Evolutionary conservation across 2,888 invertebrate species (phyloP), one percentile per base, ranked within the genome.

Genomic region (Syritta pipiens): DNA sequence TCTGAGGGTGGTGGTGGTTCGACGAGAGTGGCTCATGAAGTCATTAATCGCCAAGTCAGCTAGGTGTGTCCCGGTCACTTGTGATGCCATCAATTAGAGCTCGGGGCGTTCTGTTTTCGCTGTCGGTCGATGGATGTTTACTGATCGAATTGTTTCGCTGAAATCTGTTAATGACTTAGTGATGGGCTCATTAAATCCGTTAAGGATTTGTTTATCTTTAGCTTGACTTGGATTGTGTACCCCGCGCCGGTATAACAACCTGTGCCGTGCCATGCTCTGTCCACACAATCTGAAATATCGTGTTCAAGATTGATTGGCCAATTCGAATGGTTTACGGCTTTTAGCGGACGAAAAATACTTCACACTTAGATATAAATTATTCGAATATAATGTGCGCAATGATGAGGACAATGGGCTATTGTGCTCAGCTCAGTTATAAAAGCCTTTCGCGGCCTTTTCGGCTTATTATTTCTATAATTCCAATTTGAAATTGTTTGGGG

Each of bases 91-190:
- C 53, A 60, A 60, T 60, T 55, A 32, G 40, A 28, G 42, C 40
- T 32, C 9, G 22, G 9, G 44, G 30, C 30, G 12, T n/a, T n/a
- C n/a, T n/a, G 19, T 42, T 42, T 37, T 22, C 6, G 7, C 17
- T 35, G 30, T 28, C 17, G 9, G 12, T 17, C n/a, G n/a, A n/a
- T n/a, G 48, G 4, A 3, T 51, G 46, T 53, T 60, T 44, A 49
- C 32, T n/a, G 44, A 44, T 63, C 57, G 63, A 59, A 71, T 46
- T 69, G 51, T 48, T 59, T 77, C 19, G 14, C 46, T 42, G 37
- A 71, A 65, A 60, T 71, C 77, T 71, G 63, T 51, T 76, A 76
- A 76, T 69, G 48, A 60, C 30, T 53, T 17, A 37, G 46, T 59
- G 71, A 71, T 77, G 65, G 48, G 30, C 46, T 51, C 65, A 71